Evolutionary conservation across 1,140 invertebrate species (phyloP), one percentile per base, ranked within the genome.

Genomic region (Halyomorpha halys): DNA sequence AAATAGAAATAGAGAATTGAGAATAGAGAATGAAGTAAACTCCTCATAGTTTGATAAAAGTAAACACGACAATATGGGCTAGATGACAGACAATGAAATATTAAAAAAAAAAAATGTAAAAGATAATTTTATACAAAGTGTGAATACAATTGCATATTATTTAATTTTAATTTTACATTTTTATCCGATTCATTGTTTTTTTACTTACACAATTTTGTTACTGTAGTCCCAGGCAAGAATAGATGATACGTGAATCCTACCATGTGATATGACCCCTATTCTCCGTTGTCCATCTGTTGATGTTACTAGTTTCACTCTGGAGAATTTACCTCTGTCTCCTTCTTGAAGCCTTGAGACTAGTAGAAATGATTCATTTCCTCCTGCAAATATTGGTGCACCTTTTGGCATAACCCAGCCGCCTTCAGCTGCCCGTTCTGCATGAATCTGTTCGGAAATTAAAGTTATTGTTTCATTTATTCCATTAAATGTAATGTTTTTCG

Each of bases 251-350:
- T 95, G 92, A 73, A 89, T 91, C 66, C 83, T 82, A 6, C 91
- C 92, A 71, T 91, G 86, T 23, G 90, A 94, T 15, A 96, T 79
- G 8, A 91, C 89, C 2, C 88, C 85, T 72, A 89, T 90, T 69
- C 86, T 82, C 72, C 89, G 85, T 71, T 90, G 84, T 11, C 39
- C 60, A 16, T 62, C 59, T n/a, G 83, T 81, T 44, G 89, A 82
- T 45, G 87, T 89, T 23, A 91, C 81, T 72, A 91, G 87, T 70
- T 91, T 92, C 71, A 95, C 90, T 76, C 95, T 91, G 30, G 88
- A 90, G 75, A 86, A 94, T 71, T 86, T 85, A 70, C 91, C 89
- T 49, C 82, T 81, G 8, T 81, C 83, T 13, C 85, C 89, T 71
- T 94, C 89, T 70, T 89, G 86, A 23, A 92, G 84, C 19, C 88